These are phyloP conservation scores for Noturus placidus DNA, from an alignment of 2,113 vertebrate genomes.

Conservation along the genomic window DNA sequence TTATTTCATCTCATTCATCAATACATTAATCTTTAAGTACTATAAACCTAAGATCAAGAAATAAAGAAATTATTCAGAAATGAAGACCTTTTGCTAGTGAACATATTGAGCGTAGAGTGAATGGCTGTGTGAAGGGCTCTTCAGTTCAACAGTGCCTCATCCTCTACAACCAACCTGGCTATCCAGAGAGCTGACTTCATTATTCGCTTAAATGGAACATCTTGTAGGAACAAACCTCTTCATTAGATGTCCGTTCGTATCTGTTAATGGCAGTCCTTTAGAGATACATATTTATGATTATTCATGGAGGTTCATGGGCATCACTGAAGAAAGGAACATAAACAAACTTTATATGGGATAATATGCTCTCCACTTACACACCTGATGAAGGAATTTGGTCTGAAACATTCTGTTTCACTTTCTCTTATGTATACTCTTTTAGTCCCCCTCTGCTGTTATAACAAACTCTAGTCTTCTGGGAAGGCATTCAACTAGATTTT, in stretches of 20 bases:
- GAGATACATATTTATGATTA: not conserved
- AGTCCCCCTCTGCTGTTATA: not conserved
- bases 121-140: constrained; percentile 33
- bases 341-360: not conserved
- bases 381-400: not conserved
- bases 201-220: constrained; percentile 18
- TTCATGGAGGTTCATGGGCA: not conserved
- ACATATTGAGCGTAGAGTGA: constrained; percentile 8
- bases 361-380: not conserved
- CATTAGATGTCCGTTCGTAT: constrained; percentile 4
- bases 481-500: not conserved
- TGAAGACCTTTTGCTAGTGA: constrained; percentile 20
- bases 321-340: not conserved
- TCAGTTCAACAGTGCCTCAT: constrained; percentile 10
- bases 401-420: not conserved
- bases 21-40: constrained; percentile 25
- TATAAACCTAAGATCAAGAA: constrained; percentile 34
- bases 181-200: constrained; percentile 14
- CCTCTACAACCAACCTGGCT: not conserved
- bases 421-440: not conserved
- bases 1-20: constrained; percentile 26
- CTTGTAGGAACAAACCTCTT: constrained; percentile 21
- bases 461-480: not conserved
- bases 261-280: constrained; percentile 23
- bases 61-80: constrained; percentile 10